Base-by-base conservation (phyloP, 1,140 invertebrate genomes). In the Macrosteles quadrilineatus region DNA sequence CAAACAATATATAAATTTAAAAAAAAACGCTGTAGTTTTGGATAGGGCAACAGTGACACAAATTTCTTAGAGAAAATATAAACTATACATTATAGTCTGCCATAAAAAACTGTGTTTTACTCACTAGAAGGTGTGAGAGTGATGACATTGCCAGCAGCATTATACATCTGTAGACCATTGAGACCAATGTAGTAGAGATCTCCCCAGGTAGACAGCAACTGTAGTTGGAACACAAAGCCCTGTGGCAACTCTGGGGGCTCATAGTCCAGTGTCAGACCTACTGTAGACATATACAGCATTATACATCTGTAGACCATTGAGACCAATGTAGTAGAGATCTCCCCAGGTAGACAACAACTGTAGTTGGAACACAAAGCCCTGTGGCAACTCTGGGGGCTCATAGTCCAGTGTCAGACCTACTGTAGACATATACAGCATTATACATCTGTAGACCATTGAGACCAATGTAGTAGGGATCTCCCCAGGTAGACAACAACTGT, bases 111-210 rank as follows among this genome's bases (percentile, higher is more conserved):
- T 36, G 32, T 36, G 32, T 36, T 36, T 36, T 14, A 36, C 87
- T 83, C 81, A 93, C 91, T 92, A 55, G 85, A 87, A 75, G 87
- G 85, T 30, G 84, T 86, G 12, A 94, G 80, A 14, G 82, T 75
- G 65, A 94, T 90, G 68, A 84, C 77, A 59, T 84, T 79, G 25
- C 88, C 88, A 57, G 83, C 74, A 1, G 82, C 81, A 77, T 91
- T 88, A 76, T 86, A 92, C 19, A 94, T 78, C 79, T 94, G 87
- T 3, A 94, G 81, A 0, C 90, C 91, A 78, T 92, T 93, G 1
- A 94, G 81, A 0, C 92, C 92, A 29, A 93, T 86, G 78, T 94
- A 94, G 82, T 93, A 94, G 14, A 87, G 85, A 79, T 94, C 92
- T 29, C 91, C 91, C 90, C 91, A 93, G 0, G 91, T 90, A 1